A percentile compares a stretch with the other conserved stretches of the same genome.
Conservation (phyloP, 2,888 invertebrate genomes). For the Rosalia funebris region DNA sequence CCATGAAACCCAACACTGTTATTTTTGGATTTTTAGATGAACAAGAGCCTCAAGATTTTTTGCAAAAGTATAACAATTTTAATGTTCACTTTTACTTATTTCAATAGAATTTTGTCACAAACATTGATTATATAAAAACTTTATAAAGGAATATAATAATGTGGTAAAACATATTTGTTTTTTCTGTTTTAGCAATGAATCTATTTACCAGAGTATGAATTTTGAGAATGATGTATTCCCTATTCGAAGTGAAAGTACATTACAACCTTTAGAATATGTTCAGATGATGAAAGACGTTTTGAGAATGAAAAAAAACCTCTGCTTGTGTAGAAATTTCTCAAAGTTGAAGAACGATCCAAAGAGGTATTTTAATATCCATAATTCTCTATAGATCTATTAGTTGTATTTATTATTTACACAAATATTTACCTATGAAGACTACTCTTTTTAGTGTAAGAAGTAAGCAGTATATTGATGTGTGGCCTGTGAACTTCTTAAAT, state of each 20-base stretch:
- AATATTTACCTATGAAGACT: no score
- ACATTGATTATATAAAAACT: no score
- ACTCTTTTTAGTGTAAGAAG: slow-evolving; percentile 68
- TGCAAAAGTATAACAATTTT: slow-evolving; percentile 69
- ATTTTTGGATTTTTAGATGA: slow-evolving; percentile 93
- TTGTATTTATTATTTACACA: no score
- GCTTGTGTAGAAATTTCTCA: slow-evolving; percentile 92
- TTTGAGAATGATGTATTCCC: slow-evolving; percentile 70
- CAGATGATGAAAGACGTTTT: slow-evolving; percentile 88
- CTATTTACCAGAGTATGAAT: slow-evolving; percentile 70
- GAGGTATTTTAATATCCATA: slow-evolving; percentile 65
- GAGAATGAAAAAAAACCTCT: slow-evolving; percentile 93
- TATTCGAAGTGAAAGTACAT: slow-evolving; percentile 59
- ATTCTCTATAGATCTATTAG: slow-evolving; percentile 1
- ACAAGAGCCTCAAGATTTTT: slow-evolving; percentile 78
- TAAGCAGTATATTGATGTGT: slow-evolving; percentile 91
- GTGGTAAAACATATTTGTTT: background rate
- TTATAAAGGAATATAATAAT: no score
- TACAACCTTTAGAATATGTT: slow-evolving; percentile 74
- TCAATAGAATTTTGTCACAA: no score
- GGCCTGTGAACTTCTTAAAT: slow-evolving; percentile 93
- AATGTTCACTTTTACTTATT: no score
- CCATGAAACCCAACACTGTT: slow-evolving; percentile 99
- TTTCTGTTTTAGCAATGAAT: slow-evolving; percentile 65
- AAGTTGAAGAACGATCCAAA: slow-evolving; percentile 80